phyloP scores from a whole-genome alignment of 2,113 vertebrate genomes.

The Poecilia latipinna region DNA sequence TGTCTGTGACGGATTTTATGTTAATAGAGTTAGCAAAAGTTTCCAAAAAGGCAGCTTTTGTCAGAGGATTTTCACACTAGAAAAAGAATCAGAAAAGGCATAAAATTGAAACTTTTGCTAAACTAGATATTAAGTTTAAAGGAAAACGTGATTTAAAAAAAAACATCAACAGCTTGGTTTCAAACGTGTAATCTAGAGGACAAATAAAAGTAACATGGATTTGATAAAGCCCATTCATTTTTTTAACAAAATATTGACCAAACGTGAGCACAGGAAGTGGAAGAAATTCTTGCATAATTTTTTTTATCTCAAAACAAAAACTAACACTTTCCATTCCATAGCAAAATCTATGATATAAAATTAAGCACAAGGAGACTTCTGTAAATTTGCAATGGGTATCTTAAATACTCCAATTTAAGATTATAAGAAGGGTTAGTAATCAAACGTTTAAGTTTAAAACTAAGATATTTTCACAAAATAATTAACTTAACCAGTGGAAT shows the following conservation, averaged over 20 bases:
- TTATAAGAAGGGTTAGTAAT: too few species aligned
- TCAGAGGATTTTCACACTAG: background rate
- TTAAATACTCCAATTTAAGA: too few species aligned
- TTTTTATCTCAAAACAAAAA: too few species aligned
- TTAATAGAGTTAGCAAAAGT: constrained; percentile 22
- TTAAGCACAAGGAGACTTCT: too few species aligned
- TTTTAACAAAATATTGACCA: too few species aligned
- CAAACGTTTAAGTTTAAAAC: too few species aligned
- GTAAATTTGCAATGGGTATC: too few species aligned
- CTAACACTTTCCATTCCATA: background rate
- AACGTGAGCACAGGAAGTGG: too few species aligned
- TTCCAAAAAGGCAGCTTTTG: constrained; percentile 22
- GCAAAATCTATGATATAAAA: too few species aligned
- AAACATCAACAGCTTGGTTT: background rate
- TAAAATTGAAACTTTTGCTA: background rate
- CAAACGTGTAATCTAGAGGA: background rate
- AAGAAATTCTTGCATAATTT: too few species aligned
- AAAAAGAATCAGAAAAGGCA: background rate
- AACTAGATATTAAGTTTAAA: background rate
- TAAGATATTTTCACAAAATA: too few species aligned
- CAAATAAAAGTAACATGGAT: background rate
- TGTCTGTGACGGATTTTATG: constrained; percentile 60
- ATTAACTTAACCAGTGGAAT: too few species aligned
- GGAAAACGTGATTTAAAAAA: background rate
- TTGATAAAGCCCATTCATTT: background rate